Conservation (phyloP, 2,113 vertebrate genomes). For the Tachysurus vachellii region DNA sequence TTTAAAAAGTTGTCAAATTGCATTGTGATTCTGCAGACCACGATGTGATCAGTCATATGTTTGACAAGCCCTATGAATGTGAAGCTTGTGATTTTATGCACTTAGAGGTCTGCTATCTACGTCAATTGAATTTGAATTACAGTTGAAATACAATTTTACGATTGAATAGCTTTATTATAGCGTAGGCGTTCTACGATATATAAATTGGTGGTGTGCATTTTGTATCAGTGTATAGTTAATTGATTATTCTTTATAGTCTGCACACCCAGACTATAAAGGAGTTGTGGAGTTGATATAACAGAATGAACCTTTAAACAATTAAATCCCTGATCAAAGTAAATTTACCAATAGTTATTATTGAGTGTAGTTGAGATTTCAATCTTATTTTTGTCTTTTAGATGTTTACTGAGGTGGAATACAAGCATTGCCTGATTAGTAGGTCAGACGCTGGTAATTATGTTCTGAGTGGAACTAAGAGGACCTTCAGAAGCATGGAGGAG, state of each 20-base stretch:
- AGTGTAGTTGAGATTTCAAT: background rate
- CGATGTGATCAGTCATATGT: background rate
- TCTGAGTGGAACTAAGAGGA: conserved; percentile 89
- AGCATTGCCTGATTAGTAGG: conserved; percentile 92
- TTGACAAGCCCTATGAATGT: background rate
- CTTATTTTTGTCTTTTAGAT: conserved; percentile 59
- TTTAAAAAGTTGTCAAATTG: background rate
- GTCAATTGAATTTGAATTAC: background rate
- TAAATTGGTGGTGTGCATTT: background rate
- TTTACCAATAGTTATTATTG: background rate
- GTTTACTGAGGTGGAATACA: conserved; percentile 81
- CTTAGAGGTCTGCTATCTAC: background rate
- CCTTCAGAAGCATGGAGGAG: conserved; percentile 85
- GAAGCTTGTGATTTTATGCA: background rate
- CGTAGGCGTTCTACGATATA: background rate
- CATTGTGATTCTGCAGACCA: background rate
- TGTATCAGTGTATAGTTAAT: background rate
- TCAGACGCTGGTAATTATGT: conserved; percentile 85
- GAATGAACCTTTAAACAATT: background rate
- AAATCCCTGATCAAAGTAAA: background rate
- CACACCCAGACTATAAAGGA: background rate
- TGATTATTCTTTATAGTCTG: background rate
- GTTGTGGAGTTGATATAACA: background rate
- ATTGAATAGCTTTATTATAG: background rate
- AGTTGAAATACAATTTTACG: background rate